Evolutionary conservation across 2,888 invertebrate species (phyloP).

Genomic region (Lordiphosa andalusiaca): DNA sequence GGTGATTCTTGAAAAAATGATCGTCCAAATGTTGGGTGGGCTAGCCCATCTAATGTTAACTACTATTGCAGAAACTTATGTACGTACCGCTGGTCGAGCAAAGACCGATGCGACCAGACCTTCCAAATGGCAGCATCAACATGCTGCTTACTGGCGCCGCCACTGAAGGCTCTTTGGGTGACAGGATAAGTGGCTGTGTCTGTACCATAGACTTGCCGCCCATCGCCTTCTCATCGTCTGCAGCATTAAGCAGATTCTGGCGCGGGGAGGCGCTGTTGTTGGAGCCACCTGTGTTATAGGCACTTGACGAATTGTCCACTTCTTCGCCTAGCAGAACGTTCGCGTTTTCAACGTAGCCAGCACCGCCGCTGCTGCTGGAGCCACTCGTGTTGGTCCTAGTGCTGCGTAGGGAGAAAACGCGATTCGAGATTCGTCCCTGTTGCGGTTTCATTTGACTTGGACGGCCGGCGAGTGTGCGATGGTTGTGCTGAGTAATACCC

Average conservation of each 20-base stretch:
- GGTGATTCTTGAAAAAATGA: too few species aligned
- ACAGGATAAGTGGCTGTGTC: conserved; percentile 6
- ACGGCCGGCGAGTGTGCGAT: conserved; percentile 38
- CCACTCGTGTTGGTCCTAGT: conserved; percentile 65
- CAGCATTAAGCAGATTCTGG: conserved; percentile 33
- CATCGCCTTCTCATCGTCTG: conserved; percentile 14
- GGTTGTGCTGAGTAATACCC: conserved; percentile 16
- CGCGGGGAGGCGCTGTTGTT: conserved; percentile 83
- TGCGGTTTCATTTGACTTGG: conserved; percentile 11
- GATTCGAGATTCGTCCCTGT: conserved; percentile 37
- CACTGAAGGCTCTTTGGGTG: conserved; percentile 37
- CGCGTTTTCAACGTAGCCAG: conserved; percentile 25
- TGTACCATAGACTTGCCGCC: not conserved
- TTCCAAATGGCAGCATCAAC: conserved; percentile 45
- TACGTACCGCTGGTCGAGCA: conserved; percentile 35
- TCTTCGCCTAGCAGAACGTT: conserved; percentile 79
- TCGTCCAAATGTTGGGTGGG: too few species aligned
- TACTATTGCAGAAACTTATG: not conserved
- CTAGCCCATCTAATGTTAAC: too few species aligned
- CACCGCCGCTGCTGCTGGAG: conserved; percentile 65
- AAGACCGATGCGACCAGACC: conserved; percentile 36
- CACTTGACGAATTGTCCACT: conserved; percentile 85
- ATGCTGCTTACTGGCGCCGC: conserved; percentile 40
- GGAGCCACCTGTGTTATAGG: conserved; percentile 89
- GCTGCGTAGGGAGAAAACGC: conserved; percentile 64